Conservation (phyloP, 37 sponge, comb jelly and placozoan genomes). For the Eunapius fragilis region DNA sequence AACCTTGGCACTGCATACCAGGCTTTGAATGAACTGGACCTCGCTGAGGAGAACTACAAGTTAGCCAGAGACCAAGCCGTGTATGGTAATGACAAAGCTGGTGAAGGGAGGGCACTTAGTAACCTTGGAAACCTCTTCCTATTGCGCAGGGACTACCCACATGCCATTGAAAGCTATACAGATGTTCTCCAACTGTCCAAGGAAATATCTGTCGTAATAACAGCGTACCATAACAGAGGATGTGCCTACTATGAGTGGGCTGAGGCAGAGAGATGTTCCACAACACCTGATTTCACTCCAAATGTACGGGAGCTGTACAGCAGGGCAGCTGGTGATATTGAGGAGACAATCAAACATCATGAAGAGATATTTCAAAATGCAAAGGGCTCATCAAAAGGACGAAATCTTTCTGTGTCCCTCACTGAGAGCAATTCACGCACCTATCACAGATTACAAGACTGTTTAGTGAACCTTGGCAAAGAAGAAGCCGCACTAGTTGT, state of each 20-base stretch:
- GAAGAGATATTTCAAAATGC: slow-evolving; percentile 42
- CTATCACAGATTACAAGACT: slow-evolving; percentile 62
- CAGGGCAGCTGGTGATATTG: slow-evolving; percentile 31
- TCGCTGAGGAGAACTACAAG: slow-evolving; percentile 65
- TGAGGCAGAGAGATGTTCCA: slow-evolving; percentile 21
- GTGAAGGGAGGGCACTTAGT: slow-evolving; percentile 70
- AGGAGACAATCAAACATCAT: slow-evolving; percentile 31
- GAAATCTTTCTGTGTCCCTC: slow-evolving; percentile 55
- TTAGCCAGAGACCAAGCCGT: slow-evolving; percentile 63
- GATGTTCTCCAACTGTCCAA: slow-evolving; percentile 60
- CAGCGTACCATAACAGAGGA: slow-evolving; percentile 78
- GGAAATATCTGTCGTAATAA: slow-evolving; percentile 37
- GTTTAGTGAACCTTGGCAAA: slow-evolving; percentile 42
- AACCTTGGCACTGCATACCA: slow-evolving; percentile 80
- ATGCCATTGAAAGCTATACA: slow-evolving; percentile 56
- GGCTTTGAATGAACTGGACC: slow-evolving; percentile 43
- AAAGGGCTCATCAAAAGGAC: slow-evolving; percentile 55
- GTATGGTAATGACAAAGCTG: slow-evolving; percentile 60
- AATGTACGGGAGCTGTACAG: slow-evolving; percentile 24
- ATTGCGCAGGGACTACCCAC: slow-evolving; percentile 33
- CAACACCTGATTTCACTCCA: neutral
- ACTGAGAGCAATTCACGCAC: slow-evolving; percentile 69
- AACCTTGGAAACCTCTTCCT: slow-evolving; percentile 78
- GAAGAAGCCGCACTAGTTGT: slow-evolving; percentile 35
- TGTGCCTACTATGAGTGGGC: slow-evolving; percentile 71